Evolutionary conservation across 2,113 vertebrate genomes (phyloP).

Genomic region (Ophiodon elongatus): DNA sequence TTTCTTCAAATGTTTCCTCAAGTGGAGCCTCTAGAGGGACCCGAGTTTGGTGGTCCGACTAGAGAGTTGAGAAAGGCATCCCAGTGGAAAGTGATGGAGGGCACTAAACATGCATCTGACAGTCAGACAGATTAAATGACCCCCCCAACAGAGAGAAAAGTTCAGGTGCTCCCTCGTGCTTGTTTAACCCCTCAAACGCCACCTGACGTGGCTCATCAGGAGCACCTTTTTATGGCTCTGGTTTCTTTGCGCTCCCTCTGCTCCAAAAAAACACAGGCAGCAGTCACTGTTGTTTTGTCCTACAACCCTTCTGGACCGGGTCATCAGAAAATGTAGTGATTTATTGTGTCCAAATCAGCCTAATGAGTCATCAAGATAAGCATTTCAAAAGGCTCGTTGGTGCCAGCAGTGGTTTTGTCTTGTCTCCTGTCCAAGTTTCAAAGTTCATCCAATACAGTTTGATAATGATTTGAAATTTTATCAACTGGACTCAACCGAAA

Average conservation of each 20-base stretch:
- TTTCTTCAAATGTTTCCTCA: background rate
- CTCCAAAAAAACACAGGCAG: background rate
- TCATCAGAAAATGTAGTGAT: background rate
- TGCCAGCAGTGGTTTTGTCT: background rate
- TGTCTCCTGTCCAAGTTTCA: background rate
- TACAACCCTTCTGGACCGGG: background rate
- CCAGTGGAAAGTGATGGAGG: background rate
- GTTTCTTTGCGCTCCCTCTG: no score
- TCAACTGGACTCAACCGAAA: background rate
- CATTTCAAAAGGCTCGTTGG: background rate
- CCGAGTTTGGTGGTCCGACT: background rate
- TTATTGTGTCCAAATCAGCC: background rate
- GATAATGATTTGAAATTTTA: background rate
- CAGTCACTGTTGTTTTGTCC: background rate
- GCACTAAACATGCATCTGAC: background rate
- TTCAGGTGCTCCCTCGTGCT: background rate
- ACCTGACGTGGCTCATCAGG: background rate
- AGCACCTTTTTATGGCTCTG: background rate
- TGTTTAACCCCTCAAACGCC: background rate
- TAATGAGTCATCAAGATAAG: background rate
- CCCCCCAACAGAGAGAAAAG: background rate
- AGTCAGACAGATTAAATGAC: background rate
- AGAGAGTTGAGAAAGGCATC: background rate
- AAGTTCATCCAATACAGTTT: background rate
- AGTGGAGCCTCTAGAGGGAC: background rate